Evolutionary conservation across 2,888 invertebrate species (phyloP), one percentile per base, ranked within the genome.

Genomic region (Hirtodrosophila trivittata): DNA sequence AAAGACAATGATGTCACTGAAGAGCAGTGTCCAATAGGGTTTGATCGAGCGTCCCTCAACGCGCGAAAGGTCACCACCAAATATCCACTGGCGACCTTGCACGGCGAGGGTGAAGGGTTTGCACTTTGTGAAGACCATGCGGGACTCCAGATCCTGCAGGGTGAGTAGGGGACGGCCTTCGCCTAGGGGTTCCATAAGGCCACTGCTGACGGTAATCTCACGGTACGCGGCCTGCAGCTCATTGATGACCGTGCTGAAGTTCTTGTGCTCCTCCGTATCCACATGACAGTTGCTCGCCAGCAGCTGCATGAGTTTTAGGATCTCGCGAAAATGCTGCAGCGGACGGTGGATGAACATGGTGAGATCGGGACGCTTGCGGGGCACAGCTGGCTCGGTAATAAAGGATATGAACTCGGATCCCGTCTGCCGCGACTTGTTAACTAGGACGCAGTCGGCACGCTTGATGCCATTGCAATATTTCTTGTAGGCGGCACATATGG

Each of bases 61-160:
- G 67, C 96, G 93, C 8, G 95, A 94, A 21, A 97, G 91, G 81
- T 97, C 96, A 0, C 97, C 96, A 3, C 96, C 97, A 80, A 97
- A 97, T 57, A 97, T 95, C 97, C 97, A 97, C 90, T 96, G 96
- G 46, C 97, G 93, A 18, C 96, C 96, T 46, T 95, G 94, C 78
- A 95, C 94, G 85, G 95, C 95, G 89, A 97, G 91, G 49, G 95
- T 94, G 89, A 97, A 97, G 49, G 97, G 96, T 93, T 96, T 96
- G 92, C 96, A 97, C 91, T 96, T 94, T 85, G 97, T 97, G 92
- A 97, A 97, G 81, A 97, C 97, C 89, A 97, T 93, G 83, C 97
- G 92, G 86, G 96, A 95, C 89, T 97, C 97, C 70, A 97, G 92
- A 89, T 97, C 97, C 86, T 96, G 95, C 47, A 97, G 93, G 9